A percentile compares a stretch with the other conserved stretches of the same genome.
phyloP scores from a whole-genome alignment of 2,113 vertebrate genomes.

The Platysteira castanea region DNA sequence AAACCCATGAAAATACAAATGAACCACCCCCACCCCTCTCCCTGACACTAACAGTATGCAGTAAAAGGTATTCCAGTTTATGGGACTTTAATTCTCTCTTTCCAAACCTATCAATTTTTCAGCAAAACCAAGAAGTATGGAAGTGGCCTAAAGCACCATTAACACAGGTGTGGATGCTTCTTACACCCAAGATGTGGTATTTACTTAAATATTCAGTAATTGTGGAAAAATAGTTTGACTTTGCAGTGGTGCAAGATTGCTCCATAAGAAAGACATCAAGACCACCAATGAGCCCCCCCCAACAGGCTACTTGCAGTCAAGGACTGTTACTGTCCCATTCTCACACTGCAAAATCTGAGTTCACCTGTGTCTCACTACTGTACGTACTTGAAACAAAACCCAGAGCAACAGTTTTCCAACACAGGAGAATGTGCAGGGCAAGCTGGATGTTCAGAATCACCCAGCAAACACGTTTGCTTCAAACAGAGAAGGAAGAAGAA shows the following conservation, averaged over 20 bases:
- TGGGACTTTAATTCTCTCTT: neutral
- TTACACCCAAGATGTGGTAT: neutral
- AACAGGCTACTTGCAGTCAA: neutral
- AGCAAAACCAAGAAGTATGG: neutral
- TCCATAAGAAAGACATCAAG: neutral
- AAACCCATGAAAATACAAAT: neutral
- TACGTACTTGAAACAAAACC: neutral
- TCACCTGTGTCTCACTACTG: neutral
- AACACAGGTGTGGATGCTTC: neutral
- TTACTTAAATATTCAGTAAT: neutral
- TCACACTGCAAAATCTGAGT: neutral
- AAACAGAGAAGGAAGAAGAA: neutral
- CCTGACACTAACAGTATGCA: fast-evolving
- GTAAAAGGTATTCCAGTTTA: neutral
- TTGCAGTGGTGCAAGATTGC: neutral
- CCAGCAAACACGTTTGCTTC: fast-evolving
- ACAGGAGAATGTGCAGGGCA: neutral
- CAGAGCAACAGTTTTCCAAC: neutral
- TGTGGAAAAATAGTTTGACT: neutral
- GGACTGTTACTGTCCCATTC: neutral
- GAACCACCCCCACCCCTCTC: neutral
- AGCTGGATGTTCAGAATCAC: fast-evolving
- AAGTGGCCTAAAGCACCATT: neutral
- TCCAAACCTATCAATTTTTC: neutral
- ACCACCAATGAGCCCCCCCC: neutral